Percentiles rank a stretch among this genome's conserved stretches.
Conservation (phyloP, 2,113 vertebrate genomes). For the Callithrix jacchus region DNA sequence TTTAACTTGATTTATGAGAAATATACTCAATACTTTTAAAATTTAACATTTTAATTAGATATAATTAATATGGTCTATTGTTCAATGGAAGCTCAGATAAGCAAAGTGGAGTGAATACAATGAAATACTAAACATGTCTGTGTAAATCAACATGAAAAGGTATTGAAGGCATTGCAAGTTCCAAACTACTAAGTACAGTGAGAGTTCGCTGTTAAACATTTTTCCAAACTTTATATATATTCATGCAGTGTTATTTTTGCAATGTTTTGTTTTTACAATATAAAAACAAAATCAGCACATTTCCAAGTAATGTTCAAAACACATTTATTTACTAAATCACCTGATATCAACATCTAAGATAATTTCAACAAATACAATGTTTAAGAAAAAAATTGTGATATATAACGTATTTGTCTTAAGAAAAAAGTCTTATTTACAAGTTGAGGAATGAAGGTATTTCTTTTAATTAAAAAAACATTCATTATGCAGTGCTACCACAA, state of each 20-base stretch:
- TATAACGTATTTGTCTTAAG: background rate
- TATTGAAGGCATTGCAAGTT: background rate
- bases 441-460: conserved; percentile 71
- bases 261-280: background rate
- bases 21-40: conserved; percentile 24
- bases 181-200: background rate
- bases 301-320: conserved; percentile 40
- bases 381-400: conserved; percentile 54
- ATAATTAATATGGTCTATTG: background rate
- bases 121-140: background rate
- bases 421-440: conserved; percentile 72
- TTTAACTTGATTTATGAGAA: conserved; percentile 24
- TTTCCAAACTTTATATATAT: background rate
- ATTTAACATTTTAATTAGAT: conserved; percentile 12
- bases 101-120: background rate
- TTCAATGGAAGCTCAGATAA: background rate
- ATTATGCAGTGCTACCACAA: conserved; percentile 27
- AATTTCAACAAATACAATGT: conserved; percentile 38
- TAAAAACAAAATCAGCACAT: background rate
- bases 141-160: background rate
- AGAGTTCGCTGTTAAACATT: background rate
- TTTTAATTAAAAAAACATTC: conserved; percentile 65
- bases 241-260: background rate
- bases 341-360: background rate
- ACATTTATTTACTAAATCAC: conserved; percentile 49